Base-by-base conservation (phyloP, 1,140 invertebrate genomes). In the Phymastichus coffea region DNA sequence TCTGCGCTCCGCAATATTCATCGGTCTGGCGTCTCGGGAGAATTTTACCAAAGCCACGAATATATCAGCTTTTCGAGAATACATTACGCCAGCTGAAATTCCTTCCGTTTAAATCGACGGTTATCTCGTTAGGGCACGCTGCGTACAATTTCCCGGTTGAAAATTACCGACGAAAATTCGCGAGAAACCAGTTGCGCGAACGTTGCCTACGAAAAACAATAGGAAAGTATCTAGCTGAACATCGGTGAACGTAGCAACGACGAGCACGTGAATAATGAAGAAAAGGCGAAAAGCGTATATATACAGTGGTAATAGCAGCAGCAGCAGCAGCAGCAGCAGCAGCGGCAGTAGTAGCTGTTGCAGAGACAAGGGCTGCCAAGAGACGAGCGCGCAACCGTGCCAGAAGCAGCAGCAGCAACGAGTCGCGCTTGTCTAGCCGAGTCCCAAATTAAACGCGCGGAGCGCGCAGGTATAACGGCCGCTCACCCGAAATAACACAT, bases 401-500 rank as follows among this genome's bases (percentile, higher is more conserved):
- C 54, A 57, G 49, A 53, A 46, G 30, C 60, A 23, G 17, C 28
- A 41, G 49, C 35, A 44, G 33, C 23, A 26, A 28, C 12, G 35
- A 25, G 35, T 17, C 14, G 46, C 26, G 56, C 23, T 63, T 63
- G 63, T 60, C 57, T 60, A 47, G 49, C 53, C 60, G 51, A 60
- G 47, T 53, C 57, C 49, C 30, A 53, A 60, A 60, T 60, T 60
- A 60, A 60, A 60, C 47, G 57, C n/a, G n/a, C n/a, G n/a, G n/a
- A n/a, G n/a, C n/a, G n/a, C 43, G 49, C 53, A 60, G 57, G 40
- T 60, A 58, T 60, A 53, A 53, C 41, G 38, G 28, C 19, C 28
- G 30, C 14, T n/a, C 33, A 47, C n/a, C 49, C 6, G 47, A 60
- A 60, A 60, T 60, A 60, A 15, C 23, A n/a, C n/a, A n/a, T n/a